These are phyloP conservation scores for Ormyrus rosae DNA, from an alignment of 2,888 invertebrate species.

Conservation along the genomic window DNA sequence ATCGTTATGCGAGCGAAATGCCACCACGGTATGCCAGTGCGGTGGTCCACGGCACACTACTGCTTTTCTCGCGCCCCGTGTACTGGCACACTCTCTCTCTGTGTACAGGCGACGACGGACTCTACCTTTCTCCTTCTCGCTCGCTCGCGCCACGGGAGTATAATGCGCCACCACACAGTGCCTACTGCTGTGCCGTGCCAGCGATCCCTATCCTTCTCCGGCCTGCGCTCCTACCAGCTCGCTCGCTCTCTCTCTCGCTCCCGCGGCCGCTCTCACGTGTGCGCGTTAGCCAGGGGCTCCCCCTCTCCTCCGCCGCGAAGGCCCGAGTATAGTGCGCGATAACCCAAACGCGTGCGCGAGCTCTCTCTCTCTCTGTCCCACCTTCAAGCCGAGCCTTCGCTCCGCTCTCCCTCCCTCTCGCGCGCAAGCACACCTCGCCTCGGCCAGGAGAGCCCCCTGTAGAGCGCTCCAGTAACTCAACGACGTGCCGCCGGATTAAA, in stretches of 20 bases:
- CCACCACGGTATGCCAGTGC: conserved; percentile 76
- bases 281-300: not conserved
- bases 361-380: conserved; percentile 57
- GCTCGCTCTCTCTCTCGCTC: conserved; percentile 68
- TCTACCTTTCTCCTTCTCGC: conserved; percentile 59
- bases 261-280: conserved; percentile 71
- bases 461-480: conserved; percentile 70
- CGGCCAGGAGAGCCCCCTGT: conserved; percentile 70
- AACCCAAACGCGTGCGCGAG: conserved; percentile 54
- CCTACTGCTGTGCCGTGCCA: conserved; percentile 58
- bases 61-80: conserved; percentile 79
- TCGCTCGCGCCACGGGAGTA: conserved; percentile 53
- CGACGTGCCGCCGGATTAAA: conserved; percentile 74
- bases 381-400: conserved; percentile 63
- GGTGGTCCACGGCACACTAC: conserved; percentile 83
- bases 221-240: conserved; percentile 17
- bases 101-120: conserved; percentile 24
- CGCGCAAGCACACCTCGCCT: conserved; percentile 46
- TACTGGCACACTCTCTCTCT: conserved; percentile 75
- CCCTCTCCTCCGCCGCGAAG: conserved; percentile 55
- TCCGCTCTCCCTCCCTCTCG: conserved; percentile 53
- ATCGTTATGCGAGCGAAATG: conserved; percentile 70
- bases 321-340: conserved; percentile 36
- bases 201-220: conserved; percentile 48
- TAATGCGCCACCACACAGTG: conserved; percentile 55